A percentile compares a stretch with the other conserved stretches of the same genome.
phyloP scores from a whole-genome alignment of 2,113 vertebrate species.

The Heliornis fulica region DNA sequence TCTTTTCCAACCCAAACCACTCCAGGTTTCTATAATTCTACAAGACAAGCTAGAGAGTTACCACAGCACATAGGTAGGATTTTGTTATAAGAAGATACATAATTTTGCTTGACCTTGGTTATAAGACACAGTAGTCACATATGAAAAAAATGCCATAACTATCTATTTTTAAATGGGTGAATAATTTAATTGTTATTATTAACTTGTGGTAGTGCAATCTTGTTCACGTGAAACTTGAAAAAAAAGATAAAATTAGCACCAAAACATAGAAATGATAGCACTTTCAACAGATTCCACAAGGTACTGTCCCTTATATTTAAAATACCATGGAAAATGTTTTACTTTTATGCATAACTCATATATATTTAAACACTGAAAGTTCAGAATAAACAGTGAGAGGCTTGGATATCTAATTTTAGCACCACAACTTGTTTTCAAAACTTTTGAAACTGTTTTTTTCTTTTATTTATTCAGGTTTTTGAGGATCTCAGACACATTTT shows the following conservation, averaged over 20 bases:
- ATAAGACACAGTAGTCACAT: accelerated
- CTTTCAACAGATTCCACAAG: not conserved
- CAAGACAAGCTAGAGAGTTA: not conserved
- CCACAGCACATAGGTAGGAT: not conserved
- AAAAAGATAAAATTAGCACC: not conserved
- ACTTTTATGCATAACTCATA: not conserved
- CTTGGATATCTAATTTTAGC: not conserved
- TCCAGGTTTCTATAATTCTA: not conserved
- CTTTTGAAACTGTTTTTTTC: not conserved
- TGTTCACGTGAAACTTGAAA: not conserved
- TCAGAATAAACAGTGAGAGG: not conserved
- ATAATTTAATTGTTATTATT: not conserved
- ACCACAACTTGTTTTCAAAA: not conserved
- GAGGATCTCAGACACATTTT: not conserved
- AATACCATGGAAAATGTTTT: not conserved
- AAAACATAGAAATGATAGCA: not conserved
- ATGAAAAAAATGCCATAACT: not conserved
- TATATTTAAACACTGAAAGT: not conserved
- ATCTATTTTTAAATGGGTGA: not conserved
- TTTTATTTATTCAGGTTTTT: not conserved
- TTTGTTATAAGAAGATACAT: not conserved
- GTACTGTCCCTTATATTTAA: not conserved
- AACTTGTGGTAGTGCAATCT: not conserved
- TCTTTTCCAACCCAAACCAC: not conserved
- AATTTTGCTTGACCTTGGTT: not conserved